A percentile compares a stretch with the other conserved stretches of the same genome.
Evolutionary conservation across 2,113 vertebrate genomes (phyloP).

Genomic region (Engystomops pustulosus): DNA sequence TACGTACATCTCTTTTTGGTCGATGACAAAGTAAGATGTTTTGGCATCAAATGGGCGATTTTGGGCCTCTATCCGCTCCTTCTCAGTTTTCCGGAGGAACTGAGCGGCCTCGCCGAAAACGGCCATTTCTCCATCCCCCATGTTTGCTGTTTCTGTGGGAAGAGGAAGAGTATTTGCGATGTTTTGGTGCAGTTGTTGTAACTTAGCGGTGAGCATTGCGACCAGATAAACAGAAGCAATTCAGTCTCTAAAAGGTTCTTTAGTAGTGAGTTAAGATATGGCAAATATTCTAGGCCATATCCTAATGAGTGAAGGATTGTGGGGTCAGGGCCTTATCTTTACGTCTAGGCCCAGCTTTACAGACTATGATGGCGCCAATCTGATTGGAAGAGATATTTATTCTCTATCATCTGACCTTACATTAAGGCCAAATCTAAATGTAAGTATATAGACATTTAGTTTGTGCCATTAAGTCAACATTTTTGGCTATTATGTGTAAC

Average conservation of each 20-base stretch:
- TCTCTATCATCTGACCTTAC: too few relatives aligned
- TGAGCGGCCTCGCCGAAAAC: slow-evolving; percentile 74
- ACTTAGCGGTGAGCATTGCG: neutral
- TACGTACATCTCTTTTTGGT: slow-evolving; percentile 78
- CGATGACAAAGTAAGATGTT: slow-evolving; percentile 75
- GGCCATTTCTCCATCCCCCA: slow-evolving; percentile 76
- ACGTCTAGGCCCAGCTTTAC: neutral
- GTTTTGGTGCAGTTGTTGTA: neutral
- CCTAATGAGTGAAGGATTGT: neutral
- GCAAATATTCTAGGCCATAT: too few relatives aligned
- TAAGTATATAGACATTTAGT: too few relatives aligned
- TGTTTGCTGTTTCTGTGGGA: slow-evolving; percentile 66
- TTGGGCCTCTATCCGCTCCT: slow-evolving; percentile 77
- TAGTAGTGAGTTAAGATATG: too few relatives aligned
- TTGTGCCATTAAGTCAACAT: too few relatives aligned
- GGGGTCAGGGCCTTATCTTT: neutral
- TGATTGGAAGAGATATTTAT: too few relatives aligned
- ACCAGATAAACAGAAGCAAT: neutral
- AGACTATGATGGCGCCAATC: neutral
- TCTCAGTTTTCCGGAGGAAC: slow-evolving; percentile 79
- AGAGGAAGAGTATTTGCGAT: neutral
- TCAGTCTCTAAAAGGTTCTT: too few relatives aligned
- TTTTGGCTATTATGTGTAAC: too few relatives aligned
- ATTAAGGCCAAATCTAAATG: too few relatives aligned
- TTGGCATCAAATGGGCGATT: slow-evolving; percentile 87